Evolutionary conservation across 2,888 invertebrate species (phyloP).

Genomic region (Callyntrura sp.): DNA sequence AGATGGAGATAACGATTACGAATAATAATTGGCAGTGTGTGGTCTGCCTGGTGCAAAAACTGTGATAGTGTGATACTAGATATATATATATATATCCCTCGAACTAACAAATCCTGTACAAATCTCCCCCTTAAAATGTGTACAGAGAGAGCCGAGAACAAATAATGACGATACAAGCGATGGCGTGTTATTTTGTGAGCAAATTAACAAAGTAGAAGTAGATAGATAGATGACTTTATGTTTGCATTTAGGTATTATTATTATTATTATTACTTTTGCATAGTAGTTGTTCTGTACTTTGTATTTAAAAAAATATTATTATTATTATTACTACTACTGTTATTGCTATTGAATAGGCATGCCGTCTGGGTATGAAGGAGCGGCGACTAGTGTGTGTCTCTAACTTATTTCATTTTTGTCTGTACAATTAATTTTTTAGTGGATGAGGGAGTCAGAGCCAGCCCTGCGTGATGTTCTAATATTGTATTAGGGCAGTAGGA

Average conservation of each 20-base stretch:
- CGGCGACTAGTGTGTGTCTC: background rate
- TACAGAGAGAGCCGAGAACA: too few relatives aligned
- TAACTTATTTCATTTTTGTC: too few relatives aligned
- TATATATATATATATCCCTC: too few relatives aligned
- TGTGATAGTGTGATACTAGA: too few relatives aligned
- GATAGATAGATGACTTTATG: background rate
- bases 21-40: too few relatives aligned
- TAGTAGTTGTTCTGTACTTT: too few relatives aligned
- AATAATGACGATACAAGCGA: too few relatives aligned
- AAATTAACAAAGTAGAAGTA: slow-evolving; percentile 35
- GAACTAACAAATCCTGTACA: too few relatives aligned
- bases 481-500: background rate
- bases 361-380: background rate
- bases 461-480: background rate
- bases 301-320: too few relatives aligned
- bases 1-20: slow-evolving; percentile 16
- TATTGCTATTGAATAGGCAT: background rate
- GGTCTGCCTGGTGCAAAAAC: too few relatives aligned
- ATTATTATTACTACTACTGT: background rate
- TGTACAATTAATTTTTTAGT: slow-evolving; percentile 44
- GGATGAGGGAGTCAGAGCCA: slow-evolving; percentile 3
- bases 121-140: too few relatives aligned
- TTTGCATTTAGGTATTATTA: background rate
- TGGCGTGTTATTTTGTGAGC: background rate
- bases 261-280: background rate